Percentiles rank a stretch among this genome's conserved stretches.
Conservation (phyloP, 2,797 vertebrate genomes). For the Microctenopoma steveboyesi region DNA sequence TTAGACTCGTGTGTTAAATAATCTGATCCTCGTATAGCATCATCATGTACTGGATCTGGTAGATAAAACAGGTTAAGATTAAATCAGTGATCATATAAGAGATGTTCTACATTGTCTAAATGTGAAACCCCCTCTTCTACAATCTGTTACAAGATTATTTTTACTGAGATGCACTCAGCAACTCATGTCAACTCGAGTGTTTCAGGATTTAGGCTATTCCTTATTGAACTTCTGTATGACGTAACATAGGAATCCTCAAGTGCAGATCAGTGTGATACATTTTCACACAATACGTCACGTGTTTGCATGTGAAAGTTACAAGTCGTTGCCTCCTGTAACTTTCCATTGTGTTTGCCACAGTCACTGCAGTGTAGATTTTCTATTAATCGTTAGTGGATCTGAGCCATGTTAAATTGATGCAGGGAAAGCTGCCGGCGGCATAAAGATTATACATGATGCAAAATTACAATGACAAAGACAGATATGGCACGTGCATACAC, state of each 20-base stretch:
- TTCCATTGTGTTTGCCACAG: conserved; percentile 69
- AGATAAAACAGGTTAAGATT: too few species aligned
- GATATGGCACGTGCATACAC: neutral
- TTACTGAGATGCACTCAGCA: neutral
- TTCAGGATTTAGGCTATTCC: neutral
- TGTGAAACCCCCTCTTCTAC: neutral
- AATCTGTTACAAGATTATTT: neutral
- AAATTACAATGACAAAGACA: conserved; percentile 13
- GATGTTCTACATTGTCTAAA: too few species aligned
- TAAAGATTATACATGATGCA: conserved; percentile 25
- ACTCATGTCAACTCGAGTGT: neutral
- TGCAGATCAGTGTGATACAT: conserved; percentile 21
- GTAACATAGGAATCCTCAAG: conserved; percentile 25
- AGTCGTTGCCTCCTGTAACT: conserved; percentile 39
- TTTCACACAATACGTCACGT: conserved; percentile 9
- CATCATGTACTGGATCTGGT: too few species aligned
- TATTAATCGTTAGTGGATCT: conserved; percentile 68
- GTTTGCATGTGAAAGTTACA: conserved; percentile 22
- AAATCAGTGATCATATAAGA: too few species aligned
- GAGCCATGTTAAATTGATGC: conserved; percentile 67
- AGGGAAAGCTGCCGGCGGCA: conserved; percentile 63
- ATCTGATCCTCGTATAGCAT: too few species aligned
- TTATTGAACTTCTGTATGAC: neutral
- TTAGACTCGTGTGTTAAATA: too few species aligned
- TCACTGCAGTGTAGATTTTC: conserved; percentile 34